Base-by-base conservation (phyloP, 1,140 invertebrate species). In the Limonius californicus region DNA sequence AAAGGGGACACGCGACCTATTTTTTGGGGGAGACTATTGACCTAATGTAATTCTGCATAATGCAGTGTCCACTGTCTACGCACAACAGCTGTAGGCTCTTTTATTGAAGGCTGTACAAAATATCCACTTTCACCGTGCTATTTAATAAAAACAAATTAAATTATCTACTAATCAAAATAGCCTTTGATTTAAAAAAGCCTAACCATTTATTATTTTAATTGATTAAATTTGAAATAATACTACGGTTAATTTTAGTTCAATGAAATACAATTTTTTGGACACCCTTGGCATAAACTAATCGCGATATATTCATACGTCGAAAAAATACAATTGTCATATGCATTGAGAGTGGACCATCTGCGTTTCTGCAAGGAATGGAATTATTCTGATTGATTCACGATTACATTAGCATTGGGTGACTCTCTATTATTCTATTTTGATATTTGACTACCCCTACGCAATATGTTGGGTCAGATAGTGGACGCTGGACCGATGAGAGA, bases 381-480 rank as follows among this genome's bases (percentile, higher is more conserved):
- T 21, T 23, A 30, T 54, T 12, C 30, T 45, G 45, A 62, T 55
- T 64, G 54, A 63, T 63, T 53, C 60, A 9, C 15, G 42, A 15
- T 30, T 9, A 55, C 39, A 15, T 12, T 56, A 55, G 54, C 19
- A 16, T 58, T 69, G 68, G 58, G 9, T 54, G 56, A 57, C 62
- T 57, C 27, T 62, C 21, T 61, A 63, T 71, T 68, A 71, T 71
- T 71, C 68, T 71, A 70, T 70, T 71, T 71, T 70, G 68, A 70
- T 70, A 71, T 71, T 71, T 62, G 61, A 66, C 66, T 61, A 71
- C 68, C 70, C 70, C 70, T 70, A 71, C 68, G 70, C 70, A 70
- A 71, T 71, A 71, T 71, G 70, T 68, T 70, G 60, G 66, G 16
- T 45, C 27, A 56, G 45, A 50, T 50, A 50, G 45, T 50, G 45